Conservation (phyloP, 2,113 vertebrate species). For the Rhinopomastus cyanomelas region DNA sequence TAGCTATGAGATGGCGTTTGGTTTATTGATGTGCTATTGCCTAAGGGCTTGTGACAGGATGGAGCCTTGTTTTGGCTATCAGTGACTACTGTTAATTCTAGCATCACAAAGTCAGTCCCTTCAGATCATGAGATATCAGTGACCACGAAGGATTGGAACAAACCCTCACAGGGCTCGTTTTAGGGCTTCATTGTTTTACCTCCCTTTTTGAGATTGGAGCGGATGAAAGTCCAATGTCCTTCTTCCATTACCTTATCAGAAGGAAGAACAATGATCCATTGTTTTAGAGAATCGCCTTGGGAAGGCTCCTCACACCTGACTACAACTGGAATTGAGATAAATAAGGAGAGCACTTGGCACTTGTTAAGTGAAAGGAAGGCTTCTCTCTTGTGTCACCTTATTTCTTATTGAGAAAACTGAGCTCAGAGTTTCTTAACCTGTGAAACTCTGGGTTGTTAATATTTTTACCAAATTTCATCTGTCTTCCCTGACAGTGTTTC, state of each 20-base stretch:
- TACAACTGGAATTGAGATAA: neutral
- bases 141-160: constrained; percentile 8
- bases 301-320: neutral
- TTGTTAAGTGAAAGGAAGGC: neutral
- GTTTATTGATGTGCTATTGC: constrained; percentile 20
- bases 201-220: neutral
- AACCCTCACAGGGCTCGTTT: neutral
- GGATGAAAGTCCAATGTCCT: neutral
- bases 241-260: neutral
- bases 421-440: neutral
- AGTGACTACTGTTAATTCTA: neutral
- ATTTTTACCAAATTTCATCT: neutral
- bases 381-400: neutral
- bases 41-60: neutral
- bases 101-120: constrained; percentile 10
- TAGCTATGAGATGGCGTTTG: neutral
- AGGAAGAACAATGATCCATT: too few species aligned
- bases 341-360: neutral
- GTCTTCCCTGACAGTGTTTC: neutral
- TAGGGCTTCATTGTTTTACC: neutral
- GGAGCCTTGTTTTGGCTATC: constrained; percentile 12
- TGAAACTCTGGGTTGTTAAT: neutral
- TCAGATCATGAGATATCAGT: neutral
- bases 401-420: neutral
- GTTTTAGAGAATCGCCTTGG: neutral